Evolutionary conservation across 1,140 invertebrate genomes (phyloP).

Genomic region (Drosophila biarmipes): DNA sequence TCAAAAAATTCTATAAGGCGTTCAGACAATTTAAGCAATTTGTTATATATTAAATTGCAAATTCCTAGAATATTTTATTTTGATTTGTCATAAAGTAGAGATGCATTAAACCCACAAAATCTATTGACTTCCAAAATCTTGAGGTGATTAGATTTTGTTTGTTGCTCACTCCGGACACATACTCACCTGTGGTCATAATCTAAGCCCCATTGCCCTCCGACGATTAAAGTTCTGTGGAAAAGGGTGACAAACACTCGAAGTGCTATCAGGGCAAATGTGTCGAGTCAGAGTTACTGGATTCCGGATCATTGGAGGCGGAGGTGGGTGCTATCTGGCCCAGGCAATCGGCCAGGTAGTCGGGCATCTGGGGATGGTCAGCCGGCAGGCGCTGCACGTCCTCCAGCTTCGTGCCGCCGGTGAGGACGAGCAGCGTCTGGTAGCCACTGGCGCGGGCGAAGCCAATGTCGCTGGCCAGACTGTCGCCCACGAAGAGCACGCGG

Average conservation of each 20-base stretch:
- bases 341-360: slow-evolving; percentile 84
- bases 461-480: slow-evolving; percentile 87
- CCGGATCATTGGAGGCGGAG: not conserved
- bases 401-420: slow-evolving; percentile 84
- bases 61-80: no score
- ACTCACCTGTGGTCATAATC: not conserved
- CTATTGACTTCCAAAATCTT: no score
- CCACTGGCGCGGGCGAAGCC: slow-evolving; percentile 85
- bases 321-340: slow-evolving; percentile 55
- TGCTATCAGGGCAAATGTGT: not conserved
- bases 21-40: no score
- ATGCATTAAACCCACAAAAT: no score
- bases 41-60: no score
- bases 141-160: not conserved
- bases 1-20: no score
- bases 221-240: not conserved
- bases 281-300: not conserved
- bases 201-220: not conserved
- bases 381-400: slow-evolving; percentile 55
- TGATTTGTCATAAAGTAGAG: no score
- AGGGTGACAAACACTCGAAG: not conserved
- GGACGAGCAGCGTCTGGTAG: slow-evolving; percentile 86
- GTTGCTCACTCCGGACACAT: not conserved
- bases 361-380: slow-evolving; percentile 34
- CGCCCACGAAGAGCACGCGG: slow-evolving; percentile 87